Base-by-base conservation (phyloP, 2,113 vertebrate genomes). In the Phaetusa simplex region DNA sequence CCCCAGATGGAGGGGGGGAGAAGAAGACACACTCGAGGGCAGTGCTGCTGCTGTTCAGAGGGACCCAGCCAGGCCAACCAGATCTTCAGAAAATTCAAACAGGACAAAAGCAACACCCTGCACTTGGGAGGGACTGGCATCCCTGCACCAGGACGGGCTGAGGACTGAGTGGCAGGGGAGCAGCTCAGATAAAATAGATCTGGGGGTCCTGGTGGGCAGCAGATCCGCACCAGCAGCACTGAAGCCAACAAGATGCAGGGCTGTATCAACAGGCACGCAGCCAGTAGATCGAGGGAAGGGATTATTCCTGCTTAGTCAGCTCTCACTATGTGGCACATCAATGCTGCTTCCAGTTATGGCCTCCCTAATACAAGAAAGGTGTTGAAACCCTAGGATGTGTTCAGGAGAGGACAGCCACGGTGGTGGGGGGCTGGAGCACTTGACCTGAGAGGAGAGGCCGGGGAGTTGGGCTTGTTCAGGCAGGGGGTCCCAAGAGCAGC, bases 21-120 rank as follows among this genome's bases (percentile, higher is more conserved):
- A 5, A 12, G 40, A 14, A 0, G 4, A 22, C 49, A 18, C 0
- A 0, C 23, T 43, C 1, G 0, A 13, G 21, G 38, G n/a, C 58
- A 83, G 11, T 5, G 34, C 38, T 82, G 49, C 40, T 14, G 49
- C 45, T 11, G 1, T 38, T 32, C 12, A 3, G 43, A 82, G n/a
- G 12, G 6, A 59, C n/a, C 11, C 14, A 45, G 11, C 5, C 21
- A 58, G 45, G 27, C 8, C 8, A 1, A 80, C 9, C 40, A 22
- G 23, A 82, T 18, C 14, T 12, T 49, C 23, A 24, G 34, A 17
- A 87, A 70, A 58, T 58, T 82, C 23, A 61, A 6, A 27, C 18
- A 29, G 23, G 21, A 80, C 14, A 56, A 80, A 30, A 21, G 16
- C n/a, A 38, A 12, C 29, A 30, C 19, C 23, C 34, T 64, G 14